Evolutionary conservation across 2,113 vertebrate genomes (phyloP), one percentile per base, ranked within the genome.

Genomic region (Camelus bactrianus): DNA sequence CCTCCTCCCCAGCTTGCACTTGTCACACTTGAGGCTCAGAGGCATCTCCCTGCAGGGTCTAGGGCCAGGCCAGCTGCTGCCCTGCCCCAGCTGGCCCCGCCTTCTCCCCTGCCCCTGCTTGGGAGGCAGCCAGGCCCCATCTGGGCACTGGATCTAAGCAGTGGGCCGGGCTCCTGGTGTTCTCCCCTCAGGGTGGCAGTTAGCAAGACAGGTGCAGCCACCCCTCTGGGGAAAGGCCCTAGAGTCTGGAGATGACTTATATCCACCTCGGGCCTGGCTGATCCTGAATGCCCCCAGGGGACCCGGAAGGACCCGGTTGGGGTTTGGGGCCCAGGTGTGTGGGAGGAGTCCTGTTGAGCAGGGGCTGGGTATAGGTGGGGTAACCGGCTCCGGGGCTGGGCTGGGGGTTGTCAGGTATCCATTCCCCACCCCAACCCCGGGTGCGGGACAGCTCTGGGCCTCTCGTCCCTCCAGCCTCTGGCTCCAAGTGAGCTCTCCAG

Each of bases 141-240:
- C 30, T 12, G 20, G 46, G 32, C 26, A 7, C 12, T 11, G 3
- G 13, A 48, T 84, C 42, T n/a, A 46, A 67, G 54, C 48, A 70
- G 81, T 11, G 8, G 64, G 17, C 32, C 1, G 1, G 58, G 22
- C 1, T 38, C 42, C 46, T 56, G 42, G 11, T 10, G 13, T 67
- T 38, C 35, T 38, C 26, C 42, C 50, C 56, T 16, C 0, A 0
- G 19, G n/a, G 48, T 86, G 19, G 54, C 10, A 13, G 26, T 22
- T 19, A 35, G n/a, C 17, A 35, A 54, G 46, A 19, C n/a, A 48
- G 54, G 22, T 19, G 2, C n/a, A 46, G 17, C 7, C 10, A 2
- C 24, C 52, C 16, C 30, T 2, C 0, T 0, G 54, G 60, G 30
- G n/a, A 14, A 65, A 83, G 22, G 46, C 69, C 46, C 14, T 62